Conservation (phyloP, 1,140 invertebrate species). For the Nebria ingens region DNA sequence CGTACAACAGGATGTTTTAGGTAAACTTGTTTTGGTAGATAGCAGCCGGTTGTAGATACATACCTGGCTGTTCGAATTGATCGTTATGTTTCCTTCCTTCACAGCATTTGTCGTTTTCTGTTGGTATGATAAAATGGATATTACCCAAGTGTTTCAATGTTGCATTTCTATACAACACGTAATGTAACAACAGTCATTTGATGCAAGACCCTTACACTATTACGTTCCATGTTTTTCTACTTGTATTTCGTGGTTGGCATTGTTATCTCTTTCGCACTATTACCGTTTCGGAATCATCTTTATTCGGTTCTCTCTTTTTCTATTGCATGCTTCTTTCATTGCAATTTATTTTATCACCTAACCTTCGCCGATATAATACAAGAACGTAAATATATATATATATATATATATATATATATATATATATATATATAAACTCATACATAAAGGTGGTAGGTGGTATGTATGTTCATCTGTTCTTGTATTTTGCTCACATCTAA, state of each 20-base stretch:
- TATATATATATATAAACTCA: not conserved
- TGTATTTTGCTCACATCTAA: not conserved
- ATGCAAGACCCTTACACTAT: not conserved
- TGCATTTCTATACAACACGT: no score
- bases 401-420: not conserved
- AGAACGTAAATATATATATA: not conserved
- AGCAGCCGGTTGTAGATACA: no score
- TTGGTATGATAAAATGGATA: no score
- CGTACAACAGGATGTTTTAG: no score
- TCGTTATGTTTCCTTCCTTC: no score
- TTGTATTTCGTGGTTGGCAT: not conserved
- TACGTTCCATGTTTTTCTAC: not conserved
- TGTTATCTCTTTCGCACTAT: no score
- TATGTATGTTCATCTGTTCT: not conserved
- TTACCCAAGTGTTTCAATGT: no score
- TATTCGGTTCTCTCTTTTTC: not conserved
- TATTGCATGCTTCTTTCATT: not conserved
- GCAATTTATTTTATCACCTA: constrained; percentile 1
- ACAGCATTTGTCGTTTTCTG: no score
- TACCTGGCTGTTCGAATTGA: no score
- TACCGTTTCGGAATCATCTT: no score
- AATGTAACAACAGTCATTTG: not conserved
- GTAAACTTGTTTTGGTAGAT: no score
- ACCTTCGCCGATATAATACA: not conserved
- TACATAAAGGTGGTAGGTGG: not conserved